A percentile compares a stretch with the other conserved stretches of the same genome.
Evolutionary conservation across 2,113 vertebrate species (phyloP).

Genomic region (Martes martes): DNA sequence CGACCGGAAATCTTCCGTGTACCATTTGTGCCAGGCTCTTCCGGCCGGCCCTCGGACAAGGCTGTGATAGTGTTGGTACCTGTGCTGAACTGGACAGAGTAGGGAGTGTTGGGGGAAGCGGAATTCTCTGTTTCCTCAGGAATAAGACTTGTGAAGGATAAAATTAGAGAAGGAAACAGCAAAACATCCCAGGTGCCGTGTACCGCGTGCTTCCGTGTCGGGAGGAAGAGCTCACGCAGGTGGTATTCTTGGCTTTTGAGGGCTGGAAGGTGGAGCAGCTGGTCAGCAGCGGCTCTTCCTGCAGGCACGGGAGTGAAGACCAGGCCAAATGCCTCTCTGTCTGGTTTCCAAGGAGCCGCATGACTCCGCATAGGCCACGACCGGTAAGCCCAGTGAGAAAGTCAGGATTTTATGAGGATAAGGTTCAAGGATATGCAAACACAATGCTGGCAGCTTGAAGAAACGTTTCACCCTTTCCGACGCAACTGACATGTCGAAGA

Average conservation of each 20-base stretch:
- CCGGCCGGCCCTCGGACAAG: slow-evolving; percentile 92
- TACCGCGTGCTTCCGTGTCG: accelerated
- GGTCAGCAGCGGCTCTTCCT: slow-evolving; percentile 94
- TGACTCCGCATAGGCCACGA: slow-evolving; percentile 89
- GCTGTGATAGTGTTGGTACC: slow-evolving; percentile 88
- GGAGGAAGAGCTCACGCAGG: background rate
- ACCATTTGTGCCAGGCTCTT: slow-evolving; percentile 88
- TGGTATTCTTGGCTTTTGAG: accelerated
- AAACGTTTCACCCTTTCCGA: slow-evolving; percentile 70
- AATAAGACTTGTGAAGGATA: slow-evolving; percentile 94
- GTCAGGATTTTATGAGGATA: slow-evolving; percentile 95
- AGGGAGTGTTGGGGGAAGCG: slow-evolving; percentile 94
- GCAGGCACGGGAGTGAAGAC: slow-evolving; percentile 93
- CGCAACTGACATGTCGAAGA: slow-evolving; percentile 82
- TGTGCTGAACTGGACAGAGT: slow-evolving; percentile 75
- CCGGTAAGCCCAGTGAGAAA: slow-evolving; percentile 93
- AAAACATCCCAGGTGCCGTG: slow-evolving; percentile 87
- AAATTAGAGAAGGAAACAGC: slow-evolving; percentile 93
- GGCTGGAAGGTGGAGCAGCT: slow-evolving; percentile 74
- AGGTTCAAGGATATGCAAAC: slow-evolving; percentile 91
- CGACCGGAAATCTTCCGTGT: slow-evolving; percentile 90
- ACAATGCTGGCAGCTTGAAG: slow-evolving; percentile 74
- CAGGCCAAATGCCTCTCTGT: slow-evolving; percentile 91
- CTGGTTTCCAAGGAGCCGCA: slow-evolving; percentile 94
- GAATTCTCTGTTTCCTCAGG: slow-evolving; percentile 95